These are phyloP conservation scores for Barbus barbus DNA, from an alignment of 2,113 vertebrate genomes.

Conservation along the genomic window DNA sequence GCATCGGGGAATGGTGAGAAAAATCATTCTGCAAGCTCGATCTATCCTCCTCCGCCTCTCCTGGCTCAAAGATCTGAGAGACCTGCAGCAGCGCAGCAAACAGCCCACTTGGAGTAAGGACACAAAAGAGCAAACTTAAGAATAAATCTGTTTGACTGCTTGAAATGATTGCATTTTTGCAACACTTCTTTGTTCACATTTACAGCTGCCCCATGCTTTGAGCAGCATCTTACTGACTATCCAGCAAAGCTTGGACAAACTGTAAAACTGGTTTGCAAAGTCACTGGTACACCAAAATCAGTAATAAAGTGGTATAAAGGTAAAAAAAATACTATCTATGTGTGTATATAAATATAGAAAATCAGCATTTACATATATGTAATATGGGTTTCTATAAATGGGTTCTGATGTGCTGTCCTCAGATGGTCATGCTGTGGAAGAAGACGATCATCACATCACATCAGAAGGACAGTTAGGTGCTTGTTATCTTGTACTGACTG, in stretches of 20 bases:
- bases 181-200: background rate
- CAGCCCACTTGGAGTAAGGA: conserved; percentile 81
- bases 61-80: conserved; percentile 92
- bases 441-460: conserved; percentile 89
- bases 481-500: conserved; percentile 88
- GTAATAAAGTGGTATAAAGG: conserved; percentile 93
- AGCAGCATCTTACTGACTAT: conserved; percentile 82
- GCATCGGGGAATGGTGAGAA: conserved; percentile 87
- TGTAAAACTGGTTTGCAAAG: conserved; percentile 88
- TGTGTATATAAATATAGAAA: background rate
- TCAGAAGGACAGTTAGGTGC: conserved; percentile 85
- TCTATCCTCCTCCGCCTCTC: conserved; percentile 86
- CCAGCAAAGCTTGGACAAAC: conserved; percentile 88
- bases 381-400: no score
- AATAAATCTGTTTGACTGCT: background rate
- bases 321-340: background rate
- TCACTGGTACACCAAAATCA: conserved; percentile 86
- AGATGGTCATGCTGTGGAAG: conserved; percentile 89
- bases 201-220: conserved; percentile 86
- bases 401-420: conserved; percentile 35
- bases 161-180: background rate
- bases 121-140: background rate
- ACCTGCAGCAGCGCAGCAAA: conserved; percentile 84
- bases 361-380: background rate
- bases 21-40: conserved; percentile 88